These are phyloP conservation scores for Pangasianodon gigas DNA, from an alignment of 2,113 vertebrate species.

Conservation along the genomic window DNA sequence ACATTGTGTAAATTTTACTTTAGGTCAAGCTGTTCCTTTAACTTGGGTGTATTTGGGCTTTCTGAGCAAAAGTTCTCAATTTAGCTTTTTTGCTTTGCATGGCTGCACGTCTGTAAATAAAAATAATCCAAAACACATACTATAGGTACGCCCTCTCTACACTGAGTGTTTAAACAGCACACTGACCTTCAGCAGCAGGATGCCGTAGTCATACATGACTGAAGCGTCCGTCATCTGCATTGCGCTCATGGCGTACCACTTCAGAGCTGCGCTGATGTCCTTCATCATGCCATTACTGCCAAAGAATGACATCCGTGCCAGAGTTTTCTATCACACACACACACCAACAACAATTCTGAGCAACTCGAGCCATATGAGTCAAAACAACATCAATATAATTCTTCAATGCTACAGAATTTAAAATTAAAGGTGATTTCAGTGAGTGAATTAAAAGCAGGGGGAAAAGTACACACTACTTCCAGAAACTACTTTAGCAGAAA, in stretches of 20 bases:
- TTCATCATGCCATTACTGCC: conserved; percentile 85
- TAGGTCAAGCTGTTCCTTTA: background rate
- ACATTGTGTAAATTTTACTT: background rate
- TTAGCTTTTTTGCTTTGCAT: background rate
- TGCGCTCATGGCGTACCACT: conserved; percentile 85
- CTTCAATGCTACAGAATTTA: background rate
- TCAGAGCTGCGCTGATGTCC: conserved; percentile 77
- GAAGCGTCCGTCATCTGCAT: conserved; percentile 82
- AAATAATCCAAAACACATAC: background rate
- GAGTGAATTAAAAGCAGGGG: background rate
- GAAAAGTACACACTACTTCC: background rate
- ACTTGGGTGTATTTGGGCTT: background rate
- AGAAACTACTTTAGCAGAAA: background rate
- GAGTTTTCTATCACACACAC: conserved; percentile 72
- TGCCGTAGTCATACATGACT: conserved; percentile 86
- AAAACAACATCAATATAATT: background rate
- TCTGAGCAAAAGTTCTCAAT: too few relatives aligned
- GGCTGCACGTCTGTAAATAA: background rate
- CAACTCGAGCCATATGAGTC: background rate
- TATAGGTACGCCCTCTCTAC: background rate
- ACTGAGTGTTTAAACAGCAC: background rate
- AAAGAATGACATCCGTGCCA: conserved; percentile 88
- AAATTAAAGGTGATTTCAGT: background rate
- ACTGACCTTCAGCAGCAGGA: conserved; percentile 87
- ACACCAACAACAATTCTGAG: background rate